These are phyloP conservation scores for Sebastes minor DNA, from an alignment of 2,797 vertebrate genomes.

Conservation along the genomic window DNA sequence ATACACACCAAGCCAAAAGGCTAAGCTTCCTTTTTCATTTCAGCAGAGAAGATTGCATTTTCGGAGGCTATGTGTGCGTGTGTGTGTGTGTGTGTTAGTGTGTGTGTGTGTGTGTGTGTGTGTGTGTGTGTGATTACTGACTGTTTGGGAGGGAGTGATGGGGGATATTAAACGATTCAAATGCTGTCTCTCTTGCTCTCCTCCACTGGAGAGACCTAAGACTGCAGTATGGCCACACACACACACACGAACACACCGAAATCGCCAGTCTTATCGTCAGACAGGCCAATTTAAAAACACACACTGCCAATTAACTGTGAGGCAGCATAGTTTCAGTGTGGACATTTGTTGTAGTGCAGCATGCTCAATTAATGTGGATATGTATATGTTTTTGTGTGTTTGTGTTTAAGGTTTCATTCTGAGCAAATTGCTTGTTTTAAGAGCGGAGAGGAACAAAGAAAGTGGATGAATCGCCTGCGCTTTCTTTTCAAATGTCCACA, in stretches of 20 bases:
- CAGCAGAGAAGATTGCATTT: conserved; percentile 79
- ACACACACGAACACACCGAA: conserved; percentile 29
- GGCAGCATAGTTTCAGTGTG: conserved; percentile 47
- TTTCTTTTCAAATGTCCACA: conserved; percentile 48
- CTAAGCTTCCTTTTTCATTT: conserved; percentile 79
- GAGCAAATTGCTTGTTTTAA: conserved; percentile 64
- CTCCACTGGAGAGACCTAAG: conserved; percentile 56
- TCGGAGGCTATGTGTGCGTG: conserved; percentile 33
- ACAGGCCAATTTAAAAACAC: conserved; percentile 70
- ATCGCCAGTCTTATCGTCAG: conserved; percentile 58
- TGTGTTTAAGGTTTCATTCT: conserved; percentile 45
- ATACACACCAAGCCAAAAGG: conserved; percentile 53
- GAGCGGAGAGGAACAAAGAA: conserved; percentile 55
- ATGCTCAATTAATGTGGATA: conserved; percentile 25
- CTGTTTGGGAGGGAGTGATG: conserved; percentile 66
- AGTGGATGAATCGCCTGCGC: conserved; percentile 22
- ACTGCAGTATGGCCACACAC: conserved; percentile 55
- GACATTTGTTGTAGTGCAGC: conserved; percentile 50
- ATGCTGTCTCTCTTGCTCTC: conserved; percentile 68
- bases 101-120: conserved; percentile 27
- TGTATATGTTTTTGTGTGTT: conserved; percentile 43
- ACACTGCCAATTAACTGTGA: conserved; percentile 67
- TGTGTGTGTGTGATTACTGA: conserved; percentile 57
- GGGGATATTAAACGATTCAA: conserved; percentile 78
- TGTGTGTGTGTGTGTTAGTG: background rate